phyloP scores from a whole-genome alignment of 1,140 invertebrate genomes.

The Tachypleus tridentatus region DNA sequence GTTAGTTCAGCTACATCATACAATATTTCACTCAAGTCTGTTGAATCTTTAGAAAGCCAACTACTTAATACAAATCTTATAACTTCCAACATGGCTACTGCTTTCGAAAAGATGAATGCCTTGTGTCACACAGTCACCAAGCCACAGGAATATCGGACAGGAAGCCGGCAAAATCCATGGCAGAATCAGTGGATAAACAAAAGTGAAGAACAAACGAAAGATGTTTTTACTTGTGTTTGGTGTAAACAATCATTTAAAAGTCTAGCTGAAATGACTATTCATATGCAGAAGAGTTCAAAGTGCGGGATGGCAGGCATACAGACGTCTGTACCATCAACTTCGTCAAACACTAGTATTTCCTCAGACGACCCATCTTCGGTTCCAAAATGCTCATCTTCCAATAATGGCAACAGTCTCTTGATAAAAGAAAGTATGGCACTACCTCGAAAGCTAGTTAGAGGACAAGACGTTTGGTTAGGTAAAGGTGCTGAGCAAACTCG shows the following conservation, averaged over 20 bases:
- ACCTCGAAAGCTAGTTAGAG: conserved; percentile 84
- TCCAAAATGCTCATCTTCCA: too few relatives aligned
- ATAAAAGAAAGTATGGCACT: conserved; percentile 31
- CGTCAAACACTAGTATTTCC: background rate
- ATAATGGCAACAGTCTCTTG: too few relatives aligned
- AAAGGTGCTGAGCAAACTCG: conserved; percentile 93
- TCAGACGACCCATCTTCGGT: too few relatives aligned
- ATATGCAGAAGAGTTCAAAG: conserved; percentile 91
- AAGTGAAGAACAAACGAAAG: conserved; percentile 79
- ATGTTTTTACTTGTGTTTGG: conserved; percentile 89
- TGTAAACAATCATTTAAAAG: conserved; percentile 85
- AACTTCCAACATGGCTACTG: too few relatives aligned
- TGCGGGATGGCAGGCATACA: conserved; percentile 38
- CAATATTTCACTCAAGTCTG: too few relatives aligned
- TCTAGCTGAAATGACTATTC: conserved; percentile 72
- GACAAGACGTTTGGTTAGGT: conserved; percentile 95
- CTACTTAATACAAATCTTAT: too few relatives aligned
- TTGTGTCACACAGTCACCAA: too few relatives aligned
- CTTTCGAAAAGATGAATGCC: too few relatives aligned
- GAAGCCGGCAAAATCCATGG: conserved; percentile 46
- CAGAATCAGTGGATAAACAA: conserved; percentile 89
- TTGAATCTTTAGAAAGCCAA: too few relatives aligned
- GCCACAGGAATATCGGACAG: too few relatives aligned
- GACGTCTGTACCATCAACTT: conserved; percentile 13
- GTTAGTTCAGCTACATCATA: too few relatives aligned